Evolutionary conservation across 2,113 vertebrate species (phyloP).

Genomic region (Protobothrops flavoviridis): DNA sequence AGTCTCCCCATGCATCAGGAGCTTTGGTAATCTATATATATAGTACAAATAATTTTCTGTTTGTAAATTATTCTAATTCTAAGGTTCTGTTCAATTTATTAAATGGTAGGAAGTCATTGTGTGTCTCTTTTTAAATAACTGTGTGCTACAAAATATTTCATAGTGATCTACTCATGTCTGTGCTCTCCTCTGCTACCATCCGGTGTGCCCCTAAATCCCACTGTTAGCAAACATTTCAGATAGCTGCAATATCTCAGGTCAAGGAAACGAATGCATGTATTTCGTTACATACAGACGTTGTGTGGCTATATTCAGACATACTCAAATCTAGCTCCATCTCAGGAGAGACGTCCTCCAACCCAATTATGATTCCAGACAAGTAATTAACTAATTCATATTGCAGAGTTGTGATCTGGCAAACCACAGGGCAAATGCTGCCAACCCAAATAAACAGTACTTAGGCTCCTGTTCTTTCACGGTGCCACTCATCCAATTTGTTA

Average conservation of each 20-base stretch:
- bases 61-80: not conserved
- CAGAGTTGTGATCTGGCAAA: constrained; percentile 49
- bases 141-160: not conserved
- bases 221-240: not conserved
- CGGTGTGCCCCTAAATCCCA: not conserved
- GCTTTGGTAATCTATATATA: too few species aligned
- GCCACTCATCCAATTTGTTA: constrained; percentile 35
- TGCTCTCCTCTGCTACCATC: not conserved
- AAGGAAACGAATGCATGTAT: not conserved
- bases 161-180: not conserved
- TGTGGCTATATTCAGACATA: not conserved
- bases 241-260: not conserved
- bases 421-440: constrained; percentile 55
- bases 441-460: constrained; percentile 40
- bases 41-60: not conserved
- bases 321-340: not conserved
- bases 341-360: not conserved
- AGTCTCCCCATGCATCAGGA: too few species aligned
- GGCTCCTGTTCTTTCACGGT: not conserved
- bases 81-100: not conserved
- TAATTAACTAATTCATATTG: constrained; percentile 69
- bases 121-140: not conserved
- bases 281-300: not conserved
- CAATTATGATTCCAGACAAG: constrained; percentile 29
- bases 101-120: not conserved